Conservation (phyloP, 2,797 vertebrate species). For the Margarornis squamiger region DNA sequence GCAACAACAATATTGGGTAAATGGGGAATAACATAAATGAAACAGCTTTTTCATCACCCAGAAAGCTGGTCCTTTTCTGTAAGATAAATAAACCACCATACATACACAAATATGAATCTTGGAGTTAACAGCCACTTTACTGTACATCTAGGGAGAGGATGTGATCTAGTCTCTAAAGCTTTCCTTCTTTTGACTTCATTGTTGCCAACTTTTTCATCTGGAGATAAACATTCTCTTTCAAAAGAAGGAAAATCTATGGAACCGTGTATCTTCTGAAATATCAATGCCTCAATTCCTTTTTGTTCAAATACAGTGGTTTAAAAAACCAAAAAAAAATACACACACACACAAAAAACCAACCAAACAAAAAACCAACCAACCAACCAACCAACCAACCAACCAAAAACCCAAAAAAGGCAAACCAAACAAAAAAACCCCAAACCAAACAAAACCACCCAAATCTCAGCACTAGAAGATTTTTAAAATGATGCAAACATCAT, state of each 20-base stretch:
- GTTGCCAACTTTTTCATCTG: background rate
- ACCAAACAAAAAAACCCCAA: no score
- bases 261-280: background rate
- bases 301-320: background rate
- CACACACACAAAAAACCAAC: no score
- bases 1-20: background rate
- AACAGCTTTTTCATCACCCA: background rate
- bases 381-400: no score
- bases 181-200: background rate
- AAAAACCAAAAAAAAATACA: background rate
- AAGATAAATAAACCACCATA: background rate
- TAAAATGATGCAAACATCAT: background rate
- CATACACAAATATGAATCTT: background rate
- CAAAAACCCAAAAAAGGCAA: no score
- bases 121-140: background rate
- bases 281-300: background rate
- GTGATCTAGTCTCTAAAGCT: background rate
- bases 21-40: background rate
- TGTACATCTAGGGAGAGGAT: background rate
- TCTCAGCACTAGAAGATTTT: background rate
- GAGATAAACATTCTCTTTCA: background rate
- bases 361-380: background rate
- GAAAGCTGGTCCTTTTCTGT: background rate
- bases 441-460: background rate
- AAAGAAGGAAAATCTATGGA: background rate